Conservation (phyloP, 1,140 invertebrate species). For the Rhopalosiphum maidis region DNA sequence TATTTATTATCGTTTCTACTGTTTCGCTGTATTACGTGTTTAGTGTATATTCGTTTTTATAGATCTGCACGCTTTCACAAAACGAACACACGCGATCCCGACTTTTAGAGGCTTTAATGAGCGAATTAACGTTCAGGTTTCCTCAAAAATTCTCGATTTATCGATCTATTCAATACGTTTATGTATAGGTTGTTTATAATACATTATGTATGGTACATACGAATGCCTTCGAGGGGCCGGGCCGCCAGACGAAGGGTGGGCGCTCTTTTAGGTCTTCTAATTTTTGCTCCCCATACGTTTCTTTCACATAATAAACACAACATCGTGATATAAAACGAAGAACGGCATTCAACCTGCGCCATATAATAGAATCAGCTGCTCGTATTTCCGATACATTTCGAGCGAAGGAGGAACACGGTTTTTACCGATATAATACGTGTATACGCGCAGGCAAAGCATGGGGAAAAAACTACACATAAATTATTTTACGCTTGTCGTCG, state of each 20-base stretch:
- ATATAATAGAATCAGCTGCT: constrained; percentile 10
- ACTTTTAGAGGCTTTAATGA: not conserved
- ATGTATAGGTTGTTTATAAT: not conserved
- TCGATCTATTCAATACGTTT: not conserved
- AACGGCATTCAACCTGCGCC: not conserved
- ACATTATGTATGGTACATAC: not conserved
- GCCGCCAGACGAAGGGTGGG: not conserved
- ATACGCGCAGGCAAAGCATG: not conserved
- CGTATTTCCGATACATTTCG: not conserved
- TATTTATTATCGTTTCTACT: not conserved
- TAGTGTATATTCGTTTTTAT: not conserved
- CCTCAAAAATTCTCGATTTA: not conserved
- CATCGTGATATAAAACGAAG: not conserved
- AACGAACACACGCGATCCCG: not conserved
- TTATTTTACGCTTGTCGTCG: not conserved
- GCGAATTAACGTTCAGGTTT: not conserved
- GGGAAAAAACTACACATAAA: not conserved
- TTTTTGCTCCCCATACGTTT: too few relatives aligned
- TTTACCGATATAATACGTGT: not conserved
- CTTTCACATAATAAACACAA: not conserved
- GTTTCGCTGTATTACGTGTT: not conserved
- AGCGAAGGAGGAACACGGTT: not conserved
- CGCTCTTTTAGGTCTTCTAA: constrained; percentile 18
- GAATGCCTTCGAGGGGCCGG: not conserved
- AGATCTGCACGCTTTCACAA: not conserved